Evolutionary conservation across 2,797 vertebrate genomes (phyloP).

Genomic region (Arremon aurantiirostris): DNA sequence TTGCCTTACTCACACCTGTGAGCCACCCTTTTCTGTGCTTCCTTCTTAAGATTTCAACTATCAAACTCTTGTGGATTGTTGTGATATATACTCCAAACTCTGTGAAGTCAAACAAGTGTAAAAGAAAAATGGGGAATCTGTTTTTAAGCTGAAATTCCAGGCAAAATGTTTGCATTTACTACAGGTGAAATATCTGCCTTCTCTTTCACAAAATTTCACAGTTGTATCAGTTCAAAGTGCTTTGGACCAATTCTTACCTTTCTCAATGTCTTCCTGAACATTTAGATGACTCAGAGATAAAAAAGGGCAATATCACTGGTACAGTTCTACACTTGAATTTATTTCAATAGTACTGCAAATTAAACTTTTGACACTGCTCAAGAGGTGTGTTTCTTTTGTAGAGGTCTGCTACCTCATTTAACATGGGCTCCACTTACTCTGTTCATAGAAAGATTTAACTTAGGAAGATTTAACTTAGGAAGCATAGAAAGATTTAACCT

Average conservation of each 20-base stretch:
- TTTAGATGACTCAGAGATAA: neutral
- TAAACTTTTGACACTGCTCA: neutral
- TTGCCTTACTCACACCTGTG: conserved; percentile 56
- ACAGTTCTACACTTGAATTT: neutral
- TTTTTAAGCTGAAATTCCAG: neutral
- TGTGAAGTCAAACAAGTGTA: conserved; percentile 13
- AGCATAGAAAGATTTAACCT: neutral
- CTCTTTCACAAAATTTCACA: neutral
- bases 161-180: neutral
- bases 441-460: neutral
- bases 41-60: neutral
- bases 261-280: neutral
- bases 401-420: neutral
- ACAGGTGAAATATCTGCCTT: neutral
- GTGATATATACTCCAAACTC: neutral
- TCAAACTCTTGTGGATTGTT: neutral
- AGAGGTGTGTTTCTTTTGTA: neutral
- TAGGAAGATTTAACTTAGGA: neutral
- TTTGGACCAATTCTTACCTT: neutral
- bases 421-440: neutral
- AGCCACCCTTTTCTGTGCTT: conserved; percentile 47
- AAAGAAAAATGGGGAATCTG: neutral
- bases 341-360: neutral
- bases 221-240: neutral
- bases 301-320: neutral